phyloP scores from a whole-genome alignment of 2,888 invertebrate species.

The Agrilus biguttatus region DNA sequence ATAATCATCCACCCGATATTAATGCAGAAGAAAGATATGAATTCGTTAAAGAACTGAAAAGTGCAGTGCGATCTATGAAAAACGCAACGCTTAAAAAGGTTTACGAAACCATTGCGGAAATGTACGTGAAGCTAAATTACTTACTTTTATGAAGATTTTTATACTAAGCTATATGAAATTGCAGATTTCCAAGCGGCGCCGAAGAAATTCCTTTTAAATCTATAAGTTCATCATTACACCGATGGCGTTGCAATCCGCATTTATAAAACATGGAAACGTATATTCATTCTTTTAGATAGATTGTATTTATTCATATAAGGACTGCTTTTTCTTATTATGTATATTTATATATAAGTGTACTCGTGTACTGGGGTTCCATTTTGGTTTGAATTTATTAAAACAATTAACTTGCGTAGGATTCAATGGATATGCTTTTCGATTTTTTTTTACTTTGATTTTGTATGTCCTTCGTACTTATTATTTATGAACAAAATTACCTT shows the following conservation, averaged over 20 bases:
- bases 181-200: conserved; percentile 6
- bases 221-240: conserved; percentile 6
- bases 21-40: conserved; percentile 20
- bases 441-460: background rate
- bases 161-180: background rate
- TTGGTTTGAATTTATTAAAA: no score
- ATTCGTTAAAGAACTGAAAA: conserved; percentile 19
- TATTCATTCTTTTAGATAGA: no score
- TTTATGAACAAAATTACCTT: background rate
- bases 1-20: conserved; percentile 23
- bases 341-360: no score
- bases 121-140: conserved; percentile 14
- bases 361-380: background rate
- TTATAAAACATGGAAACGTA: background rate
- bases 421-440: background rate
- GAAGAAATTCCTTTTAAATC: conserved; percentile 6
- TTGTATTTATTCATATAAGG: no score
- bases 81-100: conserved; percentile 16
- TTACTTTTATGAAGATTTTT: background rate
- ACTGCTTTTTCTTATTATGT: no score
- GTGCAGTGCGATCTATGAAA: conserved; percentile 11
- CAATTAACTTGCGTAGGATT: no score
- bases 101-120: conserved; percentile 19
- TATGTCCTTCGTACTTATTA: no score
- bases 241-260: conserved; percentile 6